A percentile compares a stretch with the other conserved stretches of the same genome.
These are phyloP conservation scores for Speoplatyrhinus poulsoni DNA, from an alignment of 2,113 vertebrate species.

Conservation along the genomic window DNA sequence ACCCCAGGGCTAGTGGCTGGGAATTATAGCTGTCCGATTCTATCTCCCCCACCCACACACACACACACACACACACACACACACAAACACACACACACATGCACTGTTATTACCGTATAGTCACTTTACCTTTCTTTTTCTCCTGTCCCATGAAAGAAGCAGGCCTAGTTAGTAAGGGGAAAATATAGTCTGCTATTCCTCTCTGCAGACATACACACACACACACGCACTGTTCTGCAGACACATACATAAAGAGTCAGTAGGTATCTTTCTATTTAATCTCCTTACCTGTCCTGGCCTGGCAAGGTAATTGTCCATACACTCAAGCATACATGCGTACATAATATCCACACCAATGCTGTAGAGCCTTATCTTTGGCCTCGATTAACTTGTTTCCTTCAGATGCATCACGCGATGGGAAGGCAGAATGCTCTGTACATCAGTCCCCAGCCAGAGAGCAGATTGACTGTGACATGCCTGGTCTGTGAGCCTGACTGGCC, in stretches of 20 bases:
- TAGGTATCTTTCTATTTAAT: too few species aligned
- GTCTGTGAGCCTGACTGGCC: conserved; percentile 43
- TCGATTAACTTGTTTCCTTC: conserved; percentile 21
- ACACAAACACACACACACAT: conserved; percentile 25
- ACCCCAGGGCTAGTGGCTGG: conserved; percentile 58
- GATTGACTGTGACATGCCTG: conserved; percentile 64
- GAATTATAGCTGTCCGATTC: conserved; percentile 64
- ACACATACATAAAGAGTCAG: neutral
- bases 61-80: conserved; percentile 59
- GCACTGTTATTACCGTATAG: neutral
- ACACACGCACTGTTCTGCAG: neutral
- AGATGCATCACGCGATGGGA: conserved; percentile 19
- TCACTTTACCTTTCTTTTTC: conserved; percentile 60
- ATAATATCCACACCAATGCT: neutral
- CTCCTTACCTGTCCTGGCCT: too few species aligned
- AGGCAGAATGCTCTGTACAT: conserved; percentile 55
- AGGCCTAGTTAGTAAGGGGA: conserved; percentile 40
- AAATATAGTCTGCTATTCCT: neutral
- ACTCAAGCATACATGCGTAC: neutral
- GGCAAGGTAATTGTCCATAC: neutral
- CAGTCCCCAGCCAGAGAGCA: conserved; percentile 51
- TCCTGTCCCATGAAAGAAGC: conserved; percentile 57
- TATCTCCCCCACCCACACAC: conserved; percentile 48
- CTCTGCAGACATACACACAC: neutral
- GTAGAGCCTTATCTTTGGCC: conserved; percentile 23